phyloP scores from a whole-genome alignment of 2,113 vertebrate species.

The Pagrus major region DNA sequence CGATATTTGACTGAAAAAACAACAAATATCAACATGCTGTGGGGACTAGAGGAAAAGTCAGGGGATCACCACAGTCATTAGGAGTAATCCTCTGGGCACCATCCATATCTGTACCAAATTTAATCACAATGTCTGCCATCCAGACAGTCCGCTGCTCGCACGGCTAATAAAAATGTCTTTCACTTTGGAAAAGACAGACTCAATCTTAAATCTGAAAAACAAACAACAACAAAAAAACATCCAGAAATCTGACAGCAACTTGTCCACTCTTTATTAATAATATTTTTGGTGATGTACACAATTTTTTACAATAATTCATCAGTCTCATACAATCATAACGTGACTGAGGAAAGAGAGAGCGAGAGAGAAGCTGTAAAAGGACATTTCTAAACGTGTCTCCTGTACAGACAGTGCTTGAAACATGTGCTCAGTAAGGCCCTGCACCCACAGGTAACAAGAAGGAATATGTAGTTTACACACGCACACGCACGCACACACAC shows the following conservation, averaged over 20 bases:
- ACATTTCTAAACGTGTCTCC: slow-evolving; percentile 56
- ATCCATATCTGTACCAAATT: too few relatives aligned
- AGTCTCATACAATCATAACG: slow-evolving; percentile 66
- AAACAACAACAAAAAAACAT: neutral
- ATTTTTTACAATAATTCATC: slow-evolving; percentile 45
- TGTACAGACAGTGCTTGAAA: slow-evolving; percentile 47
- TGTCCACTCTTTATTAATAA: slow-evolving; percentile 70
- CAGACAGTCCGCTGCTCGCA: too few relatives aligned
- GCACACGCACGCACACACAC: slow-evolving; percentile 6
- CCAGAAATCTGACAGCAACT: slow-evolving; percentile 20
- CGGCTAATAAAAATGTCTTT: neutral
- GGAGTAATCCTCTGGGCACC: neutral
- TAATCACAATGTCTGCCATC: neutral
- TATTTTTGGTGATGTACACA: slow-evolving; percentile 49
- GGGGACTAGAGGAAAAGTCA: neutral
- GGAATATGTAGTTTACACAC: slow-evolving; percentile 33
- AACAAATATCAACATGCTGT: neutral
- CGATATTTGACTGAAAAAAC: neutral
- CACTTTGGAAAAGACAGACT: neutral
- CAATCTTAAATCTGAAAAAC: too few relatives aligned
- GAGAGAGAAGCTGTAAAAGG: slow-evolving; percentile 44
- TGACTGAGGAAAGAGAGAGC: slow-evolving; percentile 41
- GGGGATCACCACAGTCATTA: neutral
- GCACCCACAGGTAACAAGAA: slow-evolving; percentile 32
- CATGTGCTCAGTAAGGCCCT: slow-evolving; percentile 60